These are phyloP conservation scores for Puffinus mauretanicus DNA, from an alignment of 2,113 vertebrate genomes.

Conservation along the genomic window DNA sequence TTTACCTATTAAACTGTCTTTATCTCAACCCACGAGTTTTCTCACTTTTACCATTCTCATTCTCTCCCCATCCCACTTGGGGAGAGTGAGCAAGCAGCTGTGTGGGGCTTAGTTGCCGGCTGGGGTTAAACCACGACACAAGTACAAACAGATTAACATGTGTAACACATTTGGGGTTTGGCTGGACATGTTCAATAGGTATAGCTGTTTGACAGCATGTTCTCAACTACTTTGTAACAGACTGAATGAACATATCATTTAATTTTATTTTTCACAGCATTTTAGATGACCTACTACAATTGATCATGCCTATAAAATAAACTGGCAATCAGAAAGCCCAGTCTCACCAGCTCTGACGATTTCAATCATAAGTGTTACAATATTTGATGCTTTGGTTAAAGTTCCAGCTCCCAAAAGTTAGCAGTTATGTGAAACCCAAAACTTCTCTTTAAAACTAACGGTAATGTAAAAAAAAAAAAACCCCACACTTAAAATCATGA, in stretches of 20 bases:
- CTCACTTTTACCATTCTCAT: too few relatives aligned
- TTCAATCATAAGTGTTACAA: not conserved
- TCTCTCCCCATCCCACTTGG: too few relatives aligned
- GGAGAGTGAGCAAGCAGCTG: too few relatives aligned
- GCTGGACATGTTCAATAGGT: not conserved
- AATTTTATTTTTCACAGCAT: not conserved
- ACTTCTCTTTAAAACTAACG: not conserved
- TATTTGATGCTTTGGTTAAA: not conserved
- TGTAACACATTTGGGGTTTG: not conserved
- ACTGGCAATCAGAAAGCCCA: not conserved
- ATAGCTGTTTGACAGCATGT: not conserved
- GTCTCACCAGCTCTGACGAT: not conserved
- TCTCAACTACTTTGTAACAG: not conserved
- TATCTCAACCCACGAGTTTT: too few relatives aligned
- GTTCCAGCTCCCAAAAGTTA: not conserved
- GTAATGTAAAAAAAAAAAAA: not conserved
- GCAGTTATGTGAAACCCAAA: not conserved
- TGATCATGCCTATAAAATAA: not conserved
- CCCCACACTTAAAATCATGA: not conserved
- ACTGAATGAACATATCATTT: not conserved
- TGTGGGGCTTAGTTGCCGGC: too few relatives aligned
- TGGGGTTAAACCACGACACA: too few relatives aligned
- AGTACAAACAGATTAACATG: not conserved
- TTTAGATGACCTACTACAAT: not conserved
- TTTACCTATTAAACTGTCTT: too few relatives aligned